Evolutionary conservation across 2,888 invertebrate species (phyloP), one percentile per base, ranked within the genome.

Genomic region (Heliconius cydno): DNA sequence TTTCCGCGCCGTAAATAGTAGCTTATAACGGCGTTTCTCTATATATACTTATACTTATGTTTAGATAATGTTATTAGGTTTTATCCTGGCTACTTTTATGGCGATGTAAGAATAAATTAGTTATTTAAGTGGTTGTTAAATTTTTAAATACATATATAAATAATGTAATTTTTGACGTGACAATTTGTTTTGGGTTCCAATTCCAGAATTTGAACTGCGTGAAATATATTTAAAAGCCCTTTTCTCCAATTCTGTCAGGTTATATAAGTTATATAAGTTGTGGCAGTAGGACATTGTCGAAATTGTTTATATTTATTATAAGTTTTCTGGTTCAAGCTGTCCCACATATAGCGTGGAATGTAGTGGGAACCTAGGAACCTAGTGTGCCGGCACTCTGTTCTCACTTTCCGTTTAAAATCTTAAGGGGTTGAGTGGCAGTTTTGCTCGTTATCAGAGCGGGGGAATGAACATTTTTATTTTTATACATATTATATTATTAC

Each of bases 1-100:
- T 79, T 83, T 83, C 81, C 84, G 80, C 84, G 88, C 89, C 89
- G 87, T 87, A 86, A 86, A 88, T 86, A 83, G 85, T 87, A 86
- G 82, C 88, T 87, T 80, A 63, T 83, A 84, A 80, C 82, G 74
- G 80, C 73, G 65, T 57, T 57, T 66, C 60, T 38, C 70, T 79
- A 68, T 65, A 65, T 65, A 65, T 65, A 28, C 6, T 12, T 28
- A 68, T 52, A 76, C 67, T 46, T 68, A 15, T 67, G 68, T 71
- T 9, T 22, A 22, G 22, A 65, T 63, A 65, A 73, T 60, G 60
- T 73, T 77, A 71, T 66, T 73, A 22, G 30, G n/a, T 52, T 63
- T 52, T 72, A 72, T 73, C 34, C 25, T 67, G 22, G 38, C 38
- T 34, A 73, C 22, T 60, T 73, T 73, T 60, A 60, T 60, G 4